These are phyloP conservation scores for Nebria brevicollis DNA, from an alignment of 2,888 invertebrate species.

Conservation along the genomic window DNA sequence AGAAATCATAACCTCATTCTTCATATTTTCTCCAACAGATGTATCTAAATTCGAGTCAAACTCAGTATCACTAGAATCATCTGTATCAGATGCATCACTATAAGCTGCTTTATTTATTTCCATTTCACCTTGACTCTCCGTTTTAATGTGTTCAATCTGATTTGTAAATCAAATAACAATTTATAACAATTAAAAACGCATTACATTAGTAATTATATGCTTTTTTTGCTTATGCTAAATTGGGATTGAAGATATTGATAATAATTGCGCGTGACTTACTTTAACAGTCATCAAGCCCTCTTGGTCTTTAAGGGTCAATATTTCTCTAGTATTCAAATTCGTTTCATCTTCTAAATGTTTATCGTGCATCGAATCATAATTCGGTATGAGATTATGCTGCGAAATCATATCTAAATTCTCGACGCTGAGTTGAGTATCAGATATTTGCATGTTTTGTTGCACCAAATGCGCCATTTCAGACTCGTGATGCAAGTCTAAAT, in stretches of 20 bases:
- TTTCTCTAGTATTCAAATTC: background rate
- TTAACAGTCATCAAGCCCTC: background rate
- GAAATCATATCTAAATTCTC: slow-evolving; percentile 57
- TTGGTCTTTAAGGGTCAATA: background rate
- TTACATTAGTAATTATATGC: background rate
- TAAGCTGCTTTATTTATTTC: slow-evolving; percentile 25
- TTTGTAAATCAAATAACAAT: background rate
- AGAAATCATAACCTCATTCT: slow-evolving; percentile 8
- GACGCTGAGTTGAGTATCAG: slow-evolving; percentile 52
- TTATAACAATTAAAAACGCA: background rate
- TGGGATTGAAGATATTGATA: background rate
- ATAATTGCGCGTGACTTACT: background rate
- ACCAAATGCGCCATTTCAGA: slow-evolving; percentile 46
- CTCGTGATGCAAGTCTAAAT: slow-evolving; percentile 54
- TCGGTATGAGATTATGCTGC: slow-evolving; percentile 55
- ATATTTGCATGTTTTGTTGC: slow-evolving; percentile 50
- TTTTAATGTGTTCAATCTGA: slow-evolving; percentile 21
- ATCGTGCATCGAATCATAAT: slow-evolving; percentile 27
- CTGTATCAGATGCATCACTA: slow-evolving; percentile 29
- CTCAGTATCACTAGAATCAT: slow-evolving; percentile 36
- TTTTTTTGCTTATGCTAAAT: background rate
- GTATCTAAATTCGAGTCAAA: slow-evolving; percentile 28
- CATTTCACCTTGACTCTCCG: slow-evolving; percentile 29
- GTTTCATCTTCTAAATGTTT: slow-evolving; percentile 4
- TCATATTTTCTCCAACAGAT: slow-evolving; percentile 15